These are phyloP conservation scores for Lycaon pictus DNA, from an alignment of 2,113 vertebrate species.

Conservation along the genomic window DNA sequence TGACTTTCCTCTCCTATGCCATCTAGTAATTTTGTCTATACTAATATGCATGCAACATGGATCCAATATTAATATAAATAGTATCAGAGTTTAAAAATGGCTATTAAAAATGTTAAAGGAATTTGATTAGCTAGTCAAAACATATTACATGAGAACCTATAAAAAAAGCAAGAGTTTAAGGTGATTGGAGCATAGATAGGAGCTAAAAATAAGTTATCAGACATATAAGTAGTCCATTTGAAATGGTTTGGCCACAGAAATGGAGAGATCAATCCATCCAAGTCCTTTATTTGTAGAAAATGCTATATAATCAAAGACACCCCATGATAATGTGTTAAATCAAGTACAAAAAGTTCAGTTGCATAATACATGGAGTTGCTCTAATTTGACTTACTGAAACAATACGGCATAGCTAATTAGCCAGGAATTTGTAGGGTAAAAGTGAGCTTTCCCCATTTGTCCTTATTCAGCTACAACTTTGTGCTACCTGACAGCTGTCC, in stretches of 20 bases:
- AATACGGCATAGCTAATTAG: neutral
- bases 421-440: neutral
- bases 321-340: neutral
- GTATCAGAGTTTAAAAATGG: neutral
- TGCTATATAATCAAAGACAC: neutral
- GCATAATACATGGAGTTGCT: neutral
- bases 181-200: neutral
- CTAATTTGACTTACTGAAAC: neutral
- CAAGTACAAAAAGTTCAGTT: neutral
- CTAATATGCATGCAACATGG: neutral
- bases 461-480: neutral
- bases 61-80: neutral
- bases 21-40: neutral
- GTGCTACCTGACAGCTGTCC: neutral
- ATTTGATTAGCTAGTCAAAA: neutral
- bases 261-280: neutral
- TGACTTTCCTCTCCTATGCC: neutral
- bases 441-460: neutral
- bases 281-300: neutral
- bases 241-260: neutral
- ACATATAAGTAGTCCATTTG: neutral
- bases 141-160: neutral
- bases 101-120: neutral
- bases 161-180: neutral
- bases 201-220: neutral